phyloP scores from a whole-genome alignment of 2,888 invertebrate genomes.

The Orgyia antiqua region DNA sequence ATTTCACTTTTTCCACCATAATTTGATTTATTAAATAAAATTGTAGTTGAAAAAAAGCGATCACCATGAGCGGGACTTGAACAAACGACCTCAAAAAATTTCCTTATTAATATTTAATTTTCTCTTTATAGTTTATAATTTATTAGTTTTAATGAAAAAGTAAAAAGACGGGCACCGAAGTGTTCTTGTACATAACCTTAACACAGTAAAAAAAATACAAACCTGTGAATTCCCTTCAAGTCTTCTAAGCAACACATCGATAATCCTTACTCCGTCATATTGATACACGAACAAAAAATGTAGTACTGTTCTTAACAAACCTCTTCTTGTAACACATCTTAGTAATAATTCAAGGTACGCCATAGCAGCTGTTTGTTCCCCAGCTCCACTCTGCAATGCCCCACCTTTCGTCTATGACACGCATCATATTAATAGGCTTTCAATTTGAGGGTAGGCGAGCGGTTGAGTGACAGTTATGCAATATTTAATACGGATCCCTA shows the following conservation, averaged over 20 bases:
- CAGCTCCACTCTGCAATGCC: conserved; percentile 87
- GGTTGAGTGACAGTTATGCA: conserved; percentile 53
- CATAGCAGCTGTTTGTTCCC: conserved; percentile 94
- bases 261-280: conserved; percentile 89
- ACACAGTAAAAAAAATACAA: no score
- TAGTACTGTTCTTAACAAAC: conserved; percentile 88
- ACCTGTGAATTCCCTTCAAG: conserved; percentile 87
- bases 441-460: conserved; percentile 18
- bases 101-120: no score
- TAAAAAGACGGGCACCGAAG: no score
- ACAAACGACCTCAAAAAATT: no score
- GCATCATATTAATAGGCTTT: conserved; percentile 45
- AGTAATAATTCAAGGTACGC: conserved; percentile 95
- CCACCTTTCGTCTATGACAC: conserved; percentile 62
- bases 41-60: no score
- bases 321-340: conserved; percentile 90
- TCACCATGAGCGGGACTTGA: no score
- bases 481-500: no score
- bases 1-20: no score
- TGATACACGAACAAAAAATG: conserved; percentile 89
- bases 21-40: no score
- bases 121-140: no score
- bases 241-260: conserved; percentile 89
- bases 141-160: no score
- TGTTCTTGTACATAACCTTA: no score